Conservation (phyloP, 2,888 invertebrate genomes). For the Augiades crinisus region DNA sequence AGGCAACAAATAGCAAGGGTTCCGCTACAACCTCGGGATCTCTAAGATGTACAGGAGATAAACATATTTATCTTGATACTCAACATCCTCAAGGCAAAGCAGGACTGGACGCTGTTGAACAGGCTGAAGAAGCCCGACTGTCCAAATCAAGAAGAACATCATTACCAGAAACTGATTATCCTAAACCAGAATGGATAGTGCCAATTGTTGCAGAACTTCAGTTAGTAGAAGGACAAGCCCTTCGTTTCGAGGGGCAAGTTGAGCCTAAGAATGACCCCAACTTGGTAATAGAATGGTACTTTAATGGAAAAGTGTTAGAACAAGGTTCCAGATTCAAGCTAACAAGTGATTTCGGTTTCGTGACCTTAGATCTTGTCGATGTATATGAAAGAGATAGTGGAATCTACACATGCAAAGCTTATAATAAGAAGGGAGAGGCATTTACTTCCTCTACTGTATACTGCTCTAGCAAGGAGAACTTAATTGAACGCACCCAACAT, state of each 20-base stretch:
- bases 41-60: constrained; percentile 90
- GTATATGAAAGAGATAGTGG: constrained; percentile 97
- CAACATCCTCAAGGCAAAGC: constrained; percentile 97
- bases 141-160: constrained; percentile 86
- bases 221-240: constrained; percentile 89
- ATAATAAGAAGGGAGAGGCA: constrained; percentile 93
- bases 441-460: constrained; percentile 95
- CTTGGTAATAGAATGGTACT: constrained; percentile 95
- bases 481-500: constrained; percentile 95
- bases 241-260: constrained; percentile 96
- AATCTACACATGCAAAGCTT: constrained; percentile 95
- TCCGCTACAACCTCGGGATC: constrained; percentile 95
- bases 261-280: constrained; percentile 97
- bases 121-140: constrained; percentile 91
- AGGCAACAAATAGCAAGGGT: constrained; percentile 93
- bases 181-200: constrained; percentile 92
- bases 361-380: constrained; percentile 95
- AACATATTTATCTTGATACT: constrained; percentile 91
- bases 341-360: constrained; percentile 97
- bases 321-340: constrained; percentile 95
- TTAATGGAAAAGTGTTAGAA: constrained; percentile 93
- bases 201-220: constrained; percentile 91
- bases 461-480: constrained; percentile 89
- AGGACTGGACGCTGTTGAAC: constrained; percentile 93
- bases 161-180: constrained; percentile 88